Base-by-base conservation (phyloP, 2,113 vertebrate genomes). In the Phrynosoma blainvillii region DNA sequence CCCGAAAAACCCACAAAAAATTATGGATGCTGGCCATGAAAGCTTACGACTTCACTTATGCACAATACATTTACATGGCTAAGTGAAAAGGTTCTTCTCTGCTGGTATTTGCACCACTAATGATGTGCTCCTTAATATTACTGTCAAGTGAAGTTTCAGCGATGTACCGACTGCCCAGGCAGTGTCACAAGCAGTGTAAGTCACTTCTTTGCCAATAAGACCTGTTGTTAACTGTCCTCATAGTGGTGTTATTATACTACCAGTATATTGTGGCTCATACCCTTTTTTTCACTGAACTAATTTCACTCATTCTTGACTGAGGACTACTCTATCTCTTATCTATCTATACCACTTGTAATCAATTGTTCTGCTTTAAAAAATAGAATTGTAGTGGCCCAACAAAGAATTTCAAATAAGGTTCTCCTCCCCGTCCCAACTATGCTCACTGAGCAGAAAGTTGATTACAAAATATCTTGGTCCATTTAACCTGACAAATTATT, bases 341-440 rank as follows among this genome's bases (percentile, higher is more conserved):
- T 79, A 85, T 85, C 87, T 91, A n/a, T 85, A 85, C 65, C 0
- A 90, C 88, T 94, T 90, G 92, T 77, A 90, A 93, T 90, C 71
- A 89, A 82, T 89, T 92, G 83, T 89, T 59, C 79, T 90, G 30
- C 79, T 65, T 85, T 74, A 36, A 54, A 32, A 86, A 91, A 90
- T 47, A 18, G 73, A 5, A 76, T 27, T 84, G 59, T 56, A 84
- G 88, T 91, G 86, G 81, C 85, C 84, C 84, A 71, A 84, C 91
- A 88, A 90, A 88, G 84, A 94, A 88, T 88, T 91, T 74, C 88
- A 92, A 92, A 89, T 85, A 92, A 91, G 47, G 47, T 36, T 89
- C 7, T 71, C 90, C 84, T 90, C 78, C 56, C 56, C 59, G 3
- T 12, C 13, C 10, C 80, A 32, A 79, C 84, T 89, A 88, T 11